Evolutionary conservation across 2,797 vertebrate genomes (phyloP), one percentile per base, ranked within the genome.

Genomic region (Percopsis omiscomaycus): DNA sequence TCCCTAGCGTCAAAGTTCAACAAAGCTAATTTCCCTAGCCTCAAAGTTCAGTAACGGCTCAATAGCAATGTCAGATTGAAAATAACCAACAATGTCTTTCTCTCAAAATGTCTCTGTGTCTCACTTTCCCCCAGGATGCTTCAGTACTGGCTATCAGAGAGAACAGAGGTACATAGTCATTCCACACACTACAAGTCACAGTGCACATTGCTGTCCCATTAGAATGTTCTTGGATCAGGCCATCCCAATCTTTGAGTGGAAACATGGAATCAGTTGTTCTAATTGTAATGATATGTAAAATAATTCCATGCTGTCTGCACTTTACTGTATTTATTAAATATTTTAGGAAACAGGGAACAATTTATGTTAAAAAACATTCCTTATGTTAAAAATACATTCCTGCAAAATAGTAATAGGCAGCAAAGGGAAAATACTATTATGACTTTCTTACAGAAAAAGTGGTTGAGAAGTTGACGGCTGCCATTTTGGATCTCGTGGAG

Each of bases 401-500:
- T 45, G 47, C 13, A 49, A 14, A 49, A 11, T 49, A 11, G 10
- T n/a, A 49, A 49, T 4, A 49, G 6, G 22, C 50, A 9, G 15
- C 1, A 4, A 5, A 0, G 1, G 50, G 3, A 60, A 2, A 27
- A 4, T 55, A 2, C 0, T 27, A 49, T 45, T 55, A 32, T 37
- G 5, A 45, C 13, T 49, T 58, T 55, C 12, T 66, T 59, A 1
- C 88, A 98, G 96, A 96, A 61, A 89, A 90, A 68, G 93, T 96
- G 5, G 94, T 97, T 70, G 96, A 98, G 88, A 92, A 91, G 80
- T 81, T 99, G 82, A 99, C 97, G 0, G 95, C 93, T 0, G 93
- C 95, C 82, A 95, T 99, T 84, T 87, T 98, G 88, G 94, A 94
- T 68, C 88, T 97, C 83, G 96, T 98, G 46, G 95, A 96, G 69